Conservation (phyloP, 2,888 invertebrate species). For the Pardosa pseudoannulata region DNA sequence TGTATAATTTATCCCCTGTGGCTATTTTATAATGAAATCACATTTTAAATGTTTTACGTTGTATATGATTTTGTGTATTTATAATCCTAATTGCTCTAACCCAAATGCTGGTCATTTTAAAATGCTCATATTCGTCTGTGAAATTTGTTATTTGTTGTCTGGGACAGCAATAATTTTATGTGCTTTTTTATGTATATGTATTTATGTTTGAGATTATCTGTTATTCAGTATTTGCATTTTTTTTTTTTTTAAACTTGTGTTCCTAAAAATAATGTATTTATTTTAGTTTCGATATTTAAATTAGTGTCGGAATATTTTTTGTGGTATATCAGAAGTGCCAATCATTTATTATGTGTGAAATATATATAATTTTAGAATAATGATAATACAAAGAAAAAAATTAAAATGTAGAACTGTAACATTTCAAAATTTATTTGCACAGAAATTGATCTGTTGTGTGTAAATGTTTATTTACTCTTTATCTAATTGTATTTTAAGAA, state of each 20-base stretch:
- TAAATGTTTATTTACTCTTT: too few relatives aligned
- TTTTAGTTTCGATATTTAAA: background rate
- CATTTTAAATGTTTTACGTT: too few relatives aligned
- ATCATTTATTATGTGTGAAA: background rate
- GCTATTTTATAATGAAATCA: too few relatives aligned
- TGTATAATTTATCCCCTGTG: too few relatives aligned
- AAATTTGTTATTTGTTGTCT: constrained; percentile 6
- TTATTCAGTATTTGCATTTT: background rate
- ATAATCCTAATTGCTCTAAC: background rate
- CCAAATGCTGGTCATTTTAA: constrained; percentile 4
- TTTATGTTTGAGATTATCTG: background rate
- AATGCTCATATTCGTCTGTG: background rate
- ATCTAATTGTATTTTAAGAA: too few relatives aligned
- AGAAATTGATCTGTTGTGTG: too few relatives aligned
- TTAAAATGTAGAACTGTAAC: too few relatives aligned
- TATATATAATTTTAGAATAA: too few relatives aligned
- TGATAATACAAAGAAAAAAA: too few relatives aligned
- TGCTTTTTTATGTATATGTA: background rate
- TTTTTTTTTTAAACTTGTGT: background rate
- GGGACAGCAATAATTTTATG: background rate
- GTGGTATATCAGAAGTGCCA: background rate
- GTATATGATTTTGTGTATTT: too few relatives aligned
- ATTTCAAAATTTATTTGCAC: too few relatives aligned
- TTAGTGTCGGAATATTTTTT: background rate
- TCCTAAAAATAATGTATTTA: background rate